These are phyloP conservation scores for Drosophila meridionalis DNA, from an alignment of 2,888 invertebrate genomes.

Conservation along the genomic window DNA sequence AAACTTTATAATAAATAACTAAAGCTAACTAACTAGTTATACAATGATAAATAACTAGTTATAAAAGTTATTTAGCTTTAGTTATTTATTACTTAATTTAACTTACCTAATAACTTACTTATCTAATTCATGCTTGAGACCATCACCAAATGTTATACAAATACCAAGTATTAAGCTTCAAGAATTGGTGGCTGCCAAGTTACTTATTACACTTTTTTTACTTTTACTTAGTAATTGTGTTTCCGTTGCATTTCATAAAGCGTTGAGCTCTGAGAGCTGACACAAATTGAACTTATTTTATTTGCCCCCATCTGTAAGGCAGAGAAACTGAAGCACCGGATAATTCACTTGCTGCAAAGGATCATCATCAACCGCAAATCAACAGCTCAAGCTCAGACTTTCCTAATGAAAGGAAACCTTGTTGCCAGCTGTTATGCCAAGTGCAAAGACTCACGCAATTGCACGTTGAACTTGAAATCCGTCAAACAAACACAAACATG, in stretches of 20 bases:
- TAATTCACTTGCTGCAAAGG: background rate
- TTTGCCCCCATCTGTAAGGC: background rate
- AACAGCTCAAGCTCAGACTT: conserved; percentile 7
- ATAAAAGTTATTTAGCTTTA: no score
- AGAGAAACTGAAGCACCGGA: background rate
- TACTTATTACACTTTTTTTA: background rate
- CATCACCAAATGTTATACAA: background rate
- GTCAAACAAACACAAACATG: conserved; percentile 7
- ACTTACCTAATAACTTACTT: background rate
- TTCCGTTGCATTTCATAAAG: background rate
- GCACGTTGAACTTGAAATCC: conserved; percentile 46
- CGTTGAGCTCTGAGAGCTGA: background rate
- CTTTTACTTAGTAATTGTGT: background rate
- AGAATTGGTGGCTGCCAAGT: background rate
- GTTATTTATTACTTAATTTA: no score
- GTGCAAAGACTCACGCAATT: conserved; percentile 13
- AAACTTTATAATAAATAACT: no score
- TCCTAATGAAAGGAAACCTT: conserved; percentile 23
- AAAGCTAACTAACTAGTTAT: no score
- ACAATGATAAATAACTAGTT: no score
- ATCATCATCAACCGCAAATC: conserved; percentile 28
- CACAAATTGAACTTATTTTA: background rate
- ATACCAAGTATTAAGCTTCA: background rate
- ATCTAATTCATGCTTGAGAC: background rate
- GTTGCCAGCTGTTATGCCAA: conserved; percentile 22